Conservation (phyloP, 1,140 invertebrate species). For the Neomicropteryx cornuta region DNA sequence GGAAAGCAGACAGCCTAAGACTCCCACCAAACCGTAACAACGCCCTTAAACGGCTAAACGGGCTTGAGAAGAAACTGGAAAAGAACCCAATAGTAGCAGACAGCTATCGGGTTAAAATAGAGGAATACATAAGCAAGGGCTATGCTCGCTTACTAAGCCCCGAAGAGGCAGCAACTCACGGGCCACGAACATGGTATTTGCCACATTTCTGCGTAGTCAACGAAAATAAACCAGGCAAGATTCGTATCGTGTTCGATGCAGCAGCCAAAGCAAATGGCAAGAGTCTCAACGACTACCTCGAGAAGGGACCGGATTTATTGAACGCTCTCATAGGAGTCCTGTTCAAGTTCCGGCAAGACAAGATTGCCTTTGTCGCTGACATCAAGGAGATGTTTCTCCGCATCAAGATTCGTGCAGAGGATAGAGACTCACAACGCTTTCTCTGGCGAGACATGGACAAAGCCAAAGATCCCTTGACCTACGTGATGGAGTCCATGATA, state of each 20-base stretch:
- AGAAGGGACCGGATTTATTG: slow-evolving; percentile 19
- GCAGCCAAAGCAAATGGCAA: slow-evolving; percentile 12
- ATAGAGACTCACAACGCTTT: slow-evolving; percentile 19
- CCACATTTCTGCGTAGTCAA: slow-evolving; percentile 20
- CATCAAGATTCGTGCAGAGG: slow-evolving; percentile 16
- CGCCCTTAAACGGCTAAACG: too few relatives aligned
- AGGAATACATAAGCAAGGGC: too few relatives aligned
- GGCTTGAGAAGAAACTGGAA: too few relatives aligned
- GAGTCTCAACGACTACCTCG: slow-evolving; percentile 16
- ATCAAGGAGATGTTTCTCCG: slow-evolving; percentile 25
- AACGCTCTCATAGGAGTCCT: slow-evolving; percentile 17
- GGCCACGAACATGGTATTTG: slow-evolving; percentile 20
- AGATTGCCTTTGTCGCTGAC: slow-evolving; percentile 16
- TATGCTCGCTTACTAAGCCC: too few relatives aligned
- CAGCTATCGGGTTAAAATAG: too few relatives aligned
- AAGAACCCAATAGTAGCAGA: too few relatives aligned
- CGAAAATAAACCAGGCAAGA: slow-evolving; percentile 16
- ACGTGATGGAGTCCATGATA: slow-evolving; percentile 14
- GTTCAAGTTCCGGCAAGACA: slow-evolving; percentile 19
- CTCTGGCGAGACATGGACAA: slow-evolving; percentile 15
- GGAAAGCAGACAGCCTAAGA: too few relatives aligned
- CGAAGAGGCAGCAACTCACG: too few relatives aligned
- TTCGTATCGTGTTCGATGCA: slow-evolving; percentile 19
- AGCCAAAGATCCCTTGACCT: neutral
- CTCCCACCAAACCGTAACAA: too few relatives aligned